Evolutionary conservation across 2,113 vertebrate genomes (phyloP).

Genomic region (Orycteropus afer): DNA sequence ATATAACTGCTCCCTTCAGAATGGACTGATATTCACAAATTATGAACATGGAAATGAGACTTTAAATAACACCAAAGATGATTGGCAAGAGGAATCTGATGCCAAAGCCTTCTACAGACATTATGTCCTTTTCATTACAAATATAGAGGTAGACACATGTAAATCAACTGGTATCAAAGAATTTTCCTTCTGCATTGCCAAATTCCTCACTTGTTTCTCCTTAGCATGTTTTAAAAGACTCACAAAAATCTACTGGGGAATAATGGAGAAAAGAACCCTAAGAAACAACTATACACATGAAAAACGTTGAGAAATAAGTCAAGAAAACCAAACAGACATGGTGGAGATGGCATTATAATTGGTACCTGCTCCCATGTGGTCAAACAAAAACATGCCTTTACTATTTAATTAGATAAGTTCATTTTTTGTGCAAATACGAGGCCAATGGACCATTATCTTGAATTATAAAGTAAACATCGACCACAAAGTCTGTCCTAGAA

Average conservation of each 20-base stretch:
- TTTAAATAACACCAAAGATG: neutral
- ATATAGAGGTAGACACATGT: neutral
- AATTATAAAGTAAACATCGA: neutral
- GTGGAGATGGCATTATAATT: neutral
- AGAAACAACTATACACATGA: neutral
- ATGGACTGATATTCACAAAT: neutral
- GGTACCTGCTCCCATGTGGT: neutral
- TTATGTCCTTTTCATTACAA: neutral
- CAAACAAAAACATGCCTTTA: neutral
- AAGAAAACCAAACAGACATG: neutral
- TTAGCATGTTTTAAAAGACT: slow-evolving; percentile 25
- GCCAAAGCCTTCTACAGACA: neutral
- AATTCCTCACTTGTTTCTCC: neutral
- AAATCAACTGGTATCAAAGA: neutral
- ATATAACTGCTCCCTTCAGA: neutral
- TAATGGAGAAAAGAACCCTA: neutral
- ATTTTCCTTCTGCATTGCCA: slow-evolving; percentile 38
- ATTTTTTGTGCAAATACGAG: neutral
- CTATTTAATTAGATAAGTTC: neutral
- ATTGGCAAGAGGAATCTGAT: neutral
- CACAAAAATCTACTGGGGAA: neutral
- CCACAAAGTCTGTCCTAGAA: neutral
- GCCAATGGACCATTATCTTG: neutral
- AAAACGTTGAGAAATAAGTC: neutral
- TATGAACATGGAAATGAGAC: neutral